phyloP scores from a whole-genome alignment of 2,113 vertebrate species.

The Astatotilapia flaviijosephi region DNA sequence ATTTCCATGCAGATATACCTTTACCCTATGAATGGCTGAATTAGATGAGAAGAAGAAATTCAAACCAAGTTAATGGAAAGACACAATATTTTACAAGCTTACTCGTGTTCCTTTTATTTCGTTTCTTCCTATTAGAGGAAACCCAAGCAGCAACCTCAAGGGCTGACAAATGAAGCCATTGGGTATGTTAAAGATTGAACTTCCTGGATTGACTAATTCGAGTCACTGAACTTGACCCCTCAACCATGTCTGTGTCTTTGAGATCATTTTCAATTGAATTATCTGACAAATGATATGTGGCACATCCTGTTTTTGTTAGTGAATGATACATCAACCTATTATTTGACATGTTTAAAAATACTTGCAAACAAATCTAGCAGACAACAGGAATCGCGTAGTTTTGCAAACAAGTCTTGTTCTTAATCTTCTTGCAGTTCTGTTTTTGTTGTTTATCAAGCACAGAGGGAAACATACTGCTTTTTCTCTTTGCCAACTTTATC shows the following conservation, averaged over 20 bases:
- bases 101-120: not conserved
- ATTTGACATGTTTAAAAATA: not conserved
- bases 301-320: not conserved
- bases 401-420: not conserved
- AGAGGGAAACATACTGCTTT: not conserved
- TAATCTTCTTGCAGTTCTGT: not conserved
- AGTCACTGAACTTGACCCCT: not conserved
- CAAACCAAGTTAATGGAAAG: not conserved
- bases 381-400: not conserved
- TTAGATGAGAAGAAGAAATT: not conserved
- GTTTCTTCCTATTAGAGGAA: not conserved
- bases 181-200: not conserved
- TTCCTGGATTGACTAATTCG: not conserved
- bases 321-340: not conserved
- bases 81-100: not conserved
- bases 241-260: not conserved
- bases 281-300: not conserved
- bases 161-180: not conserved
- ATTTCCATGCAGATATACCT: constrained; percentile 22
- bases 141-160: not conserved
- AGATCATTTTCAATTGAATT: not conserved
- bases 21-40: not conserved
- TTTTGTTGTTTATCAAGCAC: not conserved
- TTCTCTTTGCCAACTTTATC: not conserved
- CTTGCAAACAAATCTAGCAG: not conserved